These are phyloP conservation scores for Cheirogaleus medius DNA, from an alignment of 2,113 vertebrate species.

Conservation along the genomic window DNA sequence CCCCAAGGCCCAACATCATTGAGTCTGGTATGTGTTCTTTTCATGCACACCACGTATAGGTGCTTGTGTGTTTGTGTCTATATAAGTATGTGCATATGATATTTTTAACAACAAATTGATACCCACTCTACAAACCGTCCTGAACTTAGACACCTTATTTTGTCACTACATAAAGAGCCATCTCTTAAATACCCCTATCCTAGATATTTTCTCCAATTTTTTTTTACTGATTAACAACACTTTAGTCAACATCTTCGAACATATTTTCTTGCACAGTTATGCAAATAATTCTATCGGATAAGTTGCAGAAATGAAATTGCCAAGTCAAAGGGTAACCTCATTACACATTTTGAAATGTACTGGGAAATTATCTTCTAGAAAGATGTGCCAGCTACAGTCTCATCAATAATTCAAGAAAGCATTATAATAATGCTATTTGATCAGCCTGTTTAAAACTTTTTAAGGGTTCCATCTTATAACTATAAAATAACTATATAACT, in stretches of 20 bases:
- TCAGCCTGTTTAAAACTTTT: background rate
- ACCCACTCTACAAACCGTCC: background rate
- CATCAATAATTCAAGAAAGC: background rate
- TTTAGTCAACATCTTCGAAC: background rate
- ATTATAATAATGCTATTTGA: background rate
- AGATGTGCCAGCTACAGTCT: background rate
- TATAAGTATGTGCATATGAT: background rate
- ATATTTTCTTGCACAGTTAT: background rate
- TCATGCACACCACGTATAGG: no score
- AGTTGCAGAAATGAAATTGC: background rate
- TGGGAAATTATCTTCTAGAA: background rate
- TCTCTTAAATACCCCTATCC: background rate
- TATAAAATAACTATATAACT: background rate
- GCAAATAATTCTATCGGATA: background rate
- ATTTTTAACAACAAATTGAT: background rate
- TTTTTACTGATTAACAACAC: background rate
- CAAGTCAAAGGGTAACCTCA: background rate
- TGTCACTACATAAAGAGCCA: no score
- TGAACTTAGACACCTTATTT: background rate
- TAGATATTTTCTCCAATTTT: background rate
- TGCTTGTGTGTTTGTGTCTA: background rate
- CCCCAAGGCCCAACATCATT: rapidly evolving
- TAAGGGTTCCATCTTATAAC: background rate
- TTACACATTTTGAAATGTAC: background rate
- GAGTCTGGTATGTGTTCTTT: background rate